Base-by-base conservation (phyloP, 2,113 vertebrate genomes). In the Lophochroa leadbeateri region DNA sequence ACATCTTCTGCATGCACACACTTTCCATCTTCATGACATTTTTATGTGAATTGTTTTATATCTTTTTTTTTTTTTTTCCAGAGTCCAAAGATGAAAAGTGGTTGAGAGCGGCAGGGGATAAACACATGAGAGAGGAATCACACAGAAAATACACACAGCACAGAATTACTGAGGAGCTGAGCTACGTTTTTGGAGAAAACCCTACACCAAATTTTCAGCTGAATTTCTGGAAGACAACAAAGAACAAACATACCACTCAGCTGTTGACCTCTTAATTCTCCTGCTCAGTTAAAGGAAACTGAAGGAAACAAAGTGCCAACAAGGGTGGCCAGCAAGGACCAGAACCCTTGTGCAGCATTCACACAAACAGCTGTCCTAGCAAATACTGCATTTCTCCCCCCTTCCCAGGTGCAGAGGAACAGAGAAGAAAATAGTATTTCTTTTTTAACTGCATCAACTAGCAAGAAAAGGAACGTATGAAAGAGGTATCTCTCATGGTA, bases 301-400 rank as follows among this genome's bases (percentile, higher is more conserved):
- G 35, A 63, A 37, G 17, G 43, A 16, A 17, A 35, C 0, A 3
- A 72, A 24, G 21, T 1, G 16, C 16, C 3, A 7, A 7, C 1
- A 2, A 67, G 39, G 19, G 39, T 2, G 24, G 11, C 49, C 49
- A 58, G 25, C 10, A 19, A 64, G 55, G 37, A 68, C 17, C 19
- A 2, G 1, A 64, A 20, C 24, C 63, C 83, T 17, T 7, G 2
- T 25, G 17, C 17, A 5, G 25, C 50, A 33, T 14, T 14, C 60
- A 20, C 25, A 7, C 50, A 31, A 80, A n/a, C 8, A 14, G 8
- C n/a, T 35, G 18, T 7, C 16, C 18, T 35, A 28, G 37, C 21
- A 33, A 50, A 41, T 31, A 28, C 2, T 23, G 18, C 29, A 21
- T 21, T 47, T 55, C 28, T 49, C 43, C 41, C 27, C 25, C 21